Evolutionary conservation across 1,140 invertebrate genomes (phyloP), one percentile per base, ranked within the genome.

Genomic region (Drosophila novamexicana): DNA sequence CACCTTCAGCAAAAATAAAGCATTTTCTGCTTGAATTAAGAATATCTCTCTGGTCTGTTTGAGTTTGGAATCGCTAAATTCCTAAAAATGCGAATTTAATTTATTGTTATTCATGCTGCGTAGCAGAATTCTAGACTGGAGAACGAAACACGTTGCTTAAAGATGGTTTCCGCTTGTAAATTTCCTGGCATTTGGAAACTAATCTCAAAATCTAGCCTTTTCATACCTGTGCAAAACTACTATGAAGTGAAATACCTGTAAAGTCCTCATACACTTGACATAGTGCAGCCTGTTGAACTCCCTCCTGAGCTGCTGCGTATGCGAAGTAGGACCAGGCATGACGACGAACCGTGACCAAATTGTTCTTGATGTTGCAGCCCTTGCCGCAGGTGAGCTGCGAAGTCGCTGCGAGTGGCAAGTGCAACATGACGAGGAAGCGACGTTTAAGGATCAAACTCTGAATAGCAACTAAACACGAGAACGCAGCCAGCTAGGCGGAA

Each of bases 211-310:
- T 10, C 16, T 32, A 16, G 3, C 50, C 32, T 29, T 36, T 36
- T 8, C 14, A 10, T 36, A 34, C 16, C n/a, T 59, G 39, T 9
- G 37, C n/a, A 29, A 16, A 42, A 10, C 16, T 12, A 6, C 18
- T 14, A 53, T 16, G 52, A 22, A 67, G 40, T 32, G 37, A 72
- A 39, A 72, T 88, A 88, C 83, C 83, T 88, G 83, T 88, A 29
- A 77, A 88, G 69, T 89, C 83, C 79, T 88, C 84, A 64, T 88
- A 88, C 69, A 88, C 83, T 52, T 88, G 84, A 77, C 77, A 88
- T 5, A 88, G 66, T 56, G 73, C 69, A 12, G 72, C 68, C 56
- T 88, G 76, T 40, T 76, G 81, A 47, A 76, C 64, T 53, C 67
- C 67, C 36, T 86, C 82, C 50, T 50, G 44, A 12, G 62, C 69